Conservation (phyloP, 2,113 vertebrate genomes). For the Prolemur simus region DNA sequence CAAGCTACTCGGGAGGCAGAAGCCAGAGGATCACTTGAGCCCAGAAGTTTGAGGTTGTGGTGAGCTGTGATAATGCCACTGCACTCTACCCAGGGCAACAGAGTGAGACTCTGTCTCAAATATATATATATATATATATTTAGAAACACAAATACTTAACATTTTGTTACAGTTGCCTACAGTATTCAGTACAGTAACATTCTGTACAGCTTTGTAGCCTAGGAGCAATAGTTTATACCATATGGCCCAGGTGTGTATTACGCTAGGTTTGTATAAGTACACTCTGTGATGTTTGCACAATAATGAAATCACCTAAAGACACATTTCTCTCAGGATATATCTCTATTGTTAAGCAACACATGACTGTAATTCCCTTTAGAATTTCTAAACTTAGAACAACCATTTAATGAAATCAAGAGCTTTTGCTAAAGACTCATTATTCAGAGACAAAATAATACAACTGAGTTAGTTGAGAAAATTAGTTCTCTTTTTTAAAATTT, state of each 20-base stretch:
- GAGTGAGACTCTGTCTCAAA: too few species aligned
- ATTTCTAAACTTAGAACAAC: not conserved
- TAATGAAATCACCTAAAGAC: not conserved
- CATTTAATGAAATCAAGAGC: not conserved
- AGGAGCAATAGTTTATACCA: not conserved
- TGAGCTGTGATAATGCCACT: too few species aligned
- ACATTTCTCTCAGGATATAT: not conserved
- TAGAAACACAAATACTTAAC: too few species aligned
- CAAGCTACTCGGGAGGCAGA: too few species aligned
- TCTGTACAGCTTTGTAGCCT: not conserved
- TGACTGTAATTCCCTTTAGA: not conserved
- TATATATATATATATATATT: too few species aligned
- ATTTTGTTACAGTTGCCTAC: too few species aligned
- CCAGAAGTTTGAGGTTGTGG: too few species aligned
- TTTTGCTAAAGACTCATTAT: not conserved
- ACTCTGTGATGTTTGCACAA: not conserved
- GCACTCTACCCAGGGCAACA: too few species aligned
- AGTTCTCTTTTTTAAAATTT: not conserved
- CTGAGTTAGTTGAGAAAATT: not conserved
- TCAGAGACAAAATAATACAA: not conserved
- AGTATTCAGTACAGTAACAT: too few species aligned
- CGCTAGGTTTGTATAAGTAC: not conserved
- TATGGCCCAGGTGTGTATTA: too few species aligned
- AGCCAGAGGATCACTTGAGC: too few species aligned
- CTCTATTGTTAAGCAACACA: not conserved